These are phyloP conservation scores for Phytoseiulus persimilis DNA, from an alignment of 2,888 invertebrate genomes.

Conservation along the genomic window DNA sequence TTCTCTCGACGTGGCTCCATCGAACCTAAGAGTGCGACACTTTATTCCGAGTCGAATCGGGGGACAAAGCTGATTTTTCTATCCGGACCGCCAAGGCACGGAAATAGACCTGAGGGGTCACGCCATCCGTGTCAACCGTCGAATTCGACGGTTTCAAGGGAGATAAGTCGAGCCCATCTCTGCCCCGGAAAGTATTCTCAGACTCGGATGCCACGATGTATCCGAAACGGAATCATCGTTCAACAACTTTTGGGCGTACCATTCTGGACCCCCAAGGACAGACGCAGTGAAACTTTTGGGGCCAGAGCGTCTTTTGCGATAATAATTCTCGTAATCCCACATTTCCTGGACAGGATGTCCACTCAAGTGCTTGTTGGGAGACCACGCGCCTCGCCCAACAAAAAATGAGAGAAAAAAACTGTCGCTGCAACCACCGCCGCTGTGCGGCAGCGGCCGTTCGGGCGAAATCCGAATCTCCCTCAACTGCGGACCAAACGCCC, in stretches of 20 bases:
- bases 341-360: slow-evolving; percentile 5
- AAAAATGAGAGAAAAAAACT: neutral
- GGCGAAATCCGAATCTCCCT: neutral
- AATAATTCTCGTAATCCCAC: neutral
- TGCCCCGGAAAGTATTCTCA: neutral
- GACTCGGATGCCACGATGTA: neutral
- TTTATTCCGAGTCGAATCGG: neutral
- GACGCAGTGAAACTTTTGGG: neutral
- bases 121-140: neutral
- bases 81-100: neutral
- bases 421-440: neutral
- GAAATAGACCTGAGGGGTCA: neutral
- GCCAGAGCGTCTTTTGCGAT: neutral
- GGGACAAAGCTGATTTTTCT: neutral
- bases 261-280: neutral
- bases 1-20: neutral
- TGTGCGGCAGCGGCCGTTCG: neutral
- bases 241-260: neutral
- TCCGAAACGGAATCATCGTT: neutral
- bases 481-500: neutral
- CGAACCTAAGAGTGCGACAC: neutral
- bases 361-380: slow-evolving; percentile 5
- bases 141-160: neutral
- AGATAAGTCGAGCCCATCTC: neutral
- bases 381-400: slow-evolving; percentile 5